Evolutionary conservation across 2,797 vertebrate genomes (phyloP).

Genomic region (Pyrocephalus nanus): DNA sequence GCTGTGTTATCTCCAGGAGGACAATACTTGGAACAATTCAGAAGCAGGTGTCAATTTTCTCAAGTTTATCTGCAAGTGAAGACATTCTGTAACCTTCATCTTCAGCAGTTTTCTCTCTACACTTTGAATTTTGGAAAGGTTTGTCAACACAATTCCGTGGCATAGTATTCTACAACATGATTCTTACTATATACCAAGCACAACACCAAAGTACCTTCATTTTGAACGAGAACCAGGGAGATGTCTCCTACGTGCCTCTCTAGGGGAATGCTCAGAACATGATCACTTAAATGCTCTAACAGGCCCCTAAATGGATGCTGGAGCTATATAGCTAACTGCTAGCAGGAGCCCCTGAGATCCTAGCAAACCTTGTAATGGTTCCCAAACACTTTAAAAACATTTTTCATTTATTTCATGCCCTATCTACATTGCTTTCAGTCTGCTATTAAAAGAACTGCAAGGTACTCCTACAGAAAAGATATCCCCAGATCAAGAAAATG

Average conservation of each 20-base stretch:
- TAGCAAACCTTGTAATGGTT: neutral
- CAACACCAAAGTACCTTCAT: neutral
- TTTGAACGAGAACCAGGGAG: neutral
- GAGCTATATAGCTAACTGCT: neutral
- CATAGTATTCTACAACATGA: neutral
- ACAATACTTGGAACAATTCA: neutral
- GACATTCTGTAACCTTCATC: neutral
- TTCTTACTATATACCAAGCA: neutral
- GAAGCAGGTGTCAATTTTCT: constrained; percentile 7
- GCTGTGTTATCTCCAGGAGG: constrained; percentile 2
- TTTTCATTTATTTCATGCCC: neutral
- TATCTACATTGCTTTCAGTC: neutral
- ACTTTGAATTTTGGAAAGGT: neutral
- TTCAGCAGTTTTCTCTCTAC: neutral
- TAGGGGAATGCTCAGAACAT: neutral
- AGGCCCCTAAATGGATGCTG: neutral
- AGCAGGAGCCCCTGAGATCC: neutral
- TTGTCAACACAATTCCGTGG: neutral
- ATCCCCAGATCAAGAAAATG: neutral
- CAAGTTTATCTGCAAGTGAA: constrained; percentile 37
- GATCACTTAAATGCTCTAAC: neutral
- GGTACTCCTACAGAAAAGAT: neutral
- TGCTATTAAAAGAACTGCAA: neutral
- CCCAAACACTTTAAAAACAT: neutral
- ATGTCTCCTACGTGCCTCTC: neutral